Evolutionary conservation across 2,797 vertebrate genomes (phyloP), one percentile per base, ranked within the genome.

Genomic region (Clarias platycephalus): DNA sequence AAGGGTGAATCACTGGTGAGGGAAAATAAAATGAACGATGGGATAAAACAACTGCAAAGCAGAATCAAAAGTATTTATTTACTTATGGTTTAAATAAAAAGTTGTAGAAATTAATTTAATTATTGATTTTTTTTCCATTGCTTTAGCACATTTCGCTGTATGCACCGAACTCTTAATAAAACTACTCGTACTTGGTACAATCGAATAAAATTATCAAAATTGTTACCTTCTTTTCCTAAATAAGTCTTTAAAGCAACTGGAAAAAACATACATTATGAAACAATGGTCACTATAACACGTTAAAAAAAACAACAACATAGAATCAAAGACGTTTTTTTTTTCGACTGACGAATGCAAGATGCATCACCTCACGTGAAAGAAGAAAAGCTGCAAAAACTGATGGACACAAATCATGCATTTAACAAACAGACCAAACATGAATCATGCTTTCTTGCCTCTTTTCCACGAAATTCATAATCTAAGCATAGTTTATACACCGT

Each of bases 401-500:
- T 37, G 88, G 83, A 60, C 57, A 55, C 64, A 13, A 87, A 78
- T 53, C 85, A 80, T 86, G 85, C 85, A 64, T 18, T 66, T 9
- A 63, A 62, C 64, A 79, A 62, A 78, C n/a, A 53, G 13, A 34
- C 15, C 44, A 40, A 34, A 28, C 62, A 66, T 64, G 31, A 9
- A 71, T 12, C 66, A 83, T 71, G 74, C 80, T 60, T 22, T 26
- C 67, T n/a, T 81, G 85, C 82, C 85, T 86, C 85, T 83, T 86
- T 66, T 83, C 85, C 77, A 86, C 76, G 22, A 70, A 49, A 77
- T 60, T 77, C 31, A 58, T 77, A 15, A 37, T 58, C 16, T 8
- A 49, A 37, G 20, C 13, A 71, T 26, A 58, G n/a, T 37, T 58
- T 31, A 81, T n/a, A 24, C 37, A 63, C 4, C 3, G 4, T 74